Evolutionary conservation across 1,140 invertebrate species (phyloP), one percentile per base, ranked within the genome.

Genomic region (Drosophila erecta): DNA sequence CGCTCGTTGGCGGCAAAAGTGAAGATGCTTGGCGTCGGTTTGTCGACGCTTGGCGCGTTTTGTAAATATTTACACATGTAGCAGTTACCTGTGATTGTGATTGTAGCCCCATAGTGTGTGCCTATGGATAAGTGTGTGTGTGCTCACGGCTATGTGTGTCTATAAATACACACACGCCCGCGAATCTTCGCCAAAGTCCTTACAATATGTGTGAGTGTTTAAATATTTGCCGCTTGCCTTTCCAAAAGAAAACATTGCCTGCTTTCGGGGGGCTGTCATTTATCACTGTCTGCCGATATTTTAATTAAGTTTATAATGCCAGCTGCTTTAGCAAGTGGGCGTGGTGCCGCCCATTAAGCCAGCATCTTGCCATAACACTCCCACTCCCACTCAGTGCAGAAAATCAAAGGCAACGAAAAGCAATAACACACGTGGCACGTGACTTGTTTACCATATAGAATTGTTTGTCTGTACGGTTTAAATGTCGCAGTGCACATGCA

Each of bases 31-130:
- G 75, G 75, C 79, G 84, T 67, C 84, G 75, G 84, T 87, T 87
- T 87, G 83, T 59, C 79, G 65, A 86, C 76, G 84, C 81, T 89
- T 87, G 71, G 79, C 83, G 83, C 83, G 83, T 89, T 87, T 89
- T 87, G 84, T 89, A 84, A 87, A 87, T 87, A 87, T 87, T 87
- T 87, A 87, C 83, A 87, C 83, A 87, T 87, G 83, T 87, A 87
- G 79, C 84, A 79, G 83, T 87, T 87, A 87, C 83, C 83, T 89
- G 84, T 89, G 84, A 87, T 89, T 89, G 84, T 89, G 84, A 87
- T 89, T 89, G 83, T 83, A 66, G 64, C 65, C 17, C 74, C 47
- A 51, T 56, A 41, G 40, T 57, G 57, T 33, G 56, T 8, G 14
- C 46, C 33, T 60, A 37, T 55, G 40, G 37, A 14, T 38, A n/a